These are phyloP conservation scores for Phocoena sinus DNA, from an alignment of 2,113 vertebrate species.

Conservation along the genomic window DNA sequence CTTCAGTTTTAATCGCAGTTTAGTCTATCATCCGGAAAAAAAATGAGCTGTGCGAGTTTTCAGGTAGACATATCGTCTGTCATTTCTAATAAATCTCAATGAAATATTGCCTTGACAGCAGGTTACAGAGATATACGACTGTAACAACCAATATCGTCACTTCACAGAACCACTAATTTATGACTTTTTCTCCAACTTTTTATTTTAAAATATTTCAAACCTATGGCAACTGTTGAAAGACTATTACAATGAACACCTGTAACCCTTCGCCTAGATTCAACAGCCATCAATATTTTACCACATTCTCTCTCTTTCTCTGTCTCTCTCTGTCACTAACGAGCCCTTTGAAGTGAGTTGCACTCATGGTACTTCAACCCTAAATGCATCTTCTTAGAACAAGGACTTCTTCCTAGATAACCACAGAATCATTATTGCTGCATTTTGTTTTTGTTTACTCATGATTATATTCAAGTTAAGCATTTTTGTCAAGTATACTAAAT, in stretches of 20 bases:
- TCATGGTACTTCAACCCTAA: not conserved
- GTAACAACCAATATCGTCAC: not conserved
- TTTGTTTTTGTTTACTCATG: not conserved
- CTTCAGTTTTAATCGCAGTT: not conserved
- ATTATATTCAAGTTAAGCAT: not conserved
- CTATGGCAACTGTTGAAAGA: not conserved
- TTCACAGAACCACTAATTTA: not conserved
- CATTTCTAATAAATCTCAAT: slow-evolving; percentile 8
- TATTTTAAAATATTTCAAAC: not conserved
- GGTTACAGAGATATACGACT: not conserved
- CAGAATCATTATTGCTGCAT: not conserved
- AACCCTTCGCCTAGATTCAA: not conserved
- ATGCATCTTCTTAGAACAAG: not conserved
- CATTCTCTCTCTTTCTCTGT: not conserved
- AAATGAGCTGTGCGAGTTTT: not conserved
- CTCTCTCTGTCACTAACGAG: not conserved
- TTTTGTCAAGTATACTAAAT: not conserved
- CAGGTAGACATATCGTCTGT: not conserved
- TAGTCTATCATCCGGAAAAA: not conserved
- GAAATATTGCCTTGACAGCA: not conserved
- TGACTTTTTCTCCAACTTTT: slow-evolving; percentile 24
- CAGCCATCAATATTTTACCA: not conserved
- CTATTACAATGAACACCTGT: not conserved
- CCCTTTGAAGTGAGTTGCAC: not conserved
- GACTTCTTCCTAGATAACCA: not conserved